phyloP scores from a whole-genome alignment of 53 echinoderm and acorn worm genomes.

The Echinarachnius parma region DNA sequence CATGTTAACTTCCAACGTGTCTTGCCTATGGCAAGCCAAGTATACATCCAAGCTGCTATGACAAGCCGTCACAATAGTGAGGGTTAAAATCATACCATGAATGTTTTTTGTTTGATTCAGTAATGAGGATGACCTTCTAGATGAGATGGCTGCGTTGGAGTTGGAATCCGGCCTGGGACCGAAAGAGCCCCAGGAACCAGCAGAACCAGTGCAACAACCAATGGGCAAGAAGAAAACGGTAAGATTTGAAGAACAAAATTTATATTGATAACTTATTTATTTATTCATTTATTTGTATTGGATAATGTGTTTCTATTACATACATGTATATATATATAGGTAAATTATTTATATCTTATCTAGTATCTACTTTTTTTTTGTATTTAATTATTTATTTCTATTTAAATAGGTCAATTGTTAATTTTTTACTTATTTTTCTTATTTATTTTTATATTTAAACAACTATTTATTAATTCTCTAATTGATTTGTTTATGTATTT shows the following conservation, averaged over 20 bases:
- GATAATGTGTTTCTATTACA: not conserved
- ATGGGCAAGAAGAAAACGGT: not conserved
- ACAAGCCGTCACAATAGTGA: too few species aligned
- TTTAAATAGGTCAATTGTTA: not conserved
- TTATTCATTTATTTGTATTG: too few species aligned
- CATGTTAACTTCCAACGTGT: too few species aligned
- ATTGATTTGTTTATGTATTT: too few species aligned
- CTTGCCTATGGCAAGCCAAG: too few species aligned
- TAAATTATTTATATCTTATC: not conserved
- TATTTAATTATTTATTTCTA: not conserved
- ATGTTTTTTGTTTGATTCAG: not conserved
- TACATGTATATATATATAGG: too few species aligned
- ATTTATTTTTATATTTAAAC: too few species aligned
- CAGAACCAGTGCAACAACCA: not conserved
- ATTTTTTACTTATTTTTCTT: not conserved
- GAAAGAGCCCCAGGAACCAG: not conserved
- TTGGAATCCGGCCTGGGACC: constrained; percentile 3
- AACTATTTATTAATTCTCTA: too few species aligned
- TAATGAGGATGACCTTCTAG: constrained; percentile 31
- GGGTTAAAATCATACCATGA: too few species aligned
- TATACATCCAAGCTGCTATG: too few species aligned
- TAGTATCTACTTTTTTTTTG: not conserved
- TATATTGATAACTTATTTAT: too few species aligned
- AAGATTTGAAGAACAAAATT: too few species aligned
- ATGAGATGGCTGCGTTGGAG: constrained; percentile 41